phyloP scores from a whole-genome alignment of 2,113 vertebrate genomes.

The Falcunculus frontatus region DNA sequence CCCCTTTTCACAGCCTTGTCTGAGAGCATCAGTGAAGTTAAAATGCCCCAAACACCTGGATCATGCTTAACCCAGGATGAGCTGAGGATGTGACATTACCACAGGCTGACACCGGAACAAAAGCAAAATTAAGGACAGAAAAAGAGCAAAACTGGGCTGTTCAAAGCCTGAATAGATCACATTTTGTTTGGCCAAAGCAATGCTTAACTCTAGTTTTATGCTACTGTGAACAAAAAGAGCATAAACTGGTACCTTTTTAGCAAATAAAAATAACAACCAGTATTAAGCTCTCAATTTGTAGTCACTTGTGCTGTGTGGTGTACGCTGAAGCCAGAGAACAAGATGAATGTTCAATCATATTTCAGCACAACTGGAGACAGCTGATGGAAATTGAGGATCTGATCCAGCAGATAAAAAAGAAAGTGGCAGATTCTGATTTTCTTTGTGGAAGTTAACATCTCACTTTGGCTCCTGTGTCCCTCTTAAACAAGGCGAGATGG shows the following conservation, averaged over 20 bases:
- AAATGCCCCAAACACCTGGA: background rate
- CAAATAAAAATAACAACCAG: background rate
- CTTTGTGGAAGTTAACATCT: background rate
- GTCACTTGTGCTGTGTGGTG: background rate
- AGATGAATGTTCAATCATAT: background rate
- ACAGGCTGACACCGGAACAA: background rate
- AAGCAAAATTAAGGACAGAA: background rate
- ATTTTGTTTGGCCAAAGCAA: background rate
- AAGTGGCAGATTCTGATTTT: background rate
- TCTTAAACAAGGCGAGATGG: background rate
- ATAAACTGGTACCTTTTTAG: background rate
- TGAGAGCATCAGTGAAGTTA: background rate
- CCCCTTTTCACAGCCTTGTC: background rate
- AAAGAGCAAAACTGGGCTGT: background rate
- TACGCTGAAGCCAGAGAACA: background rate
- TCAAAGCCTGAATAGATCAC: background rate
- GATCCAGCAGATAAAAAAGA: background rate
- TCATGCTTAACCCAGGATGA: background rate
- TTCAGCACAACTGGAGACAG: background rate
- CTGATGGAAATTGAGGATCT: background rate
- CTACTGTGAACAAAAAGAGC: background rate
- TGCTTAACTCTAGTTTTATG: background rate
- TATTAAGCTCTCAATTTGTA: background rate
- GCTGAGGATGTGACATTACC: background rate
- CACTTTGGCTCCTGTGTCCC: background rate